phyloP scores from a whole-genome alignment of 2,797 vertebrate species.

The Falco peregrinus region DNA sequence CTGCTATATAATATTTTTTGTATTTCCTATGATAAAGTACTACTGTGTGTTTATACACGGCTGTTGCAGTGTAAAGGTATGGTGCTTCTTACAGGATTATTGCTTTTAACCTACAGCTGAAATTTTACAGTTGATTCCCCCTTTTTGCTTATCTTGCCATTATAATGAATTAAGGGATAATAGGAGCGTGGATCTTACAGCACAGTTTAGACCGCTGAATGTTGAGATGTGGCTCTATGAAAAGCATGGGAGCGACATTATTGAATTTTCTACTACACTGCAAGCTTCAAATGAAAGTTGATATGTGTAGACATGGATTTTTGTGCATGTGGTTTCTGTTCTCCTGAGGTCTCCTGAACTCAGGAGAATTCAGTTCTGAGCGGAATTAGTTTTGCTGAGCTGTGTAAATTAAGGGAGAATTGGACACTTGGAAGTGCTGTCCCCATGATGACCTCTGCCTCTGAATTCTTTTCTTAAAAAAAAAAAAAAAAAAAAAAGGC shows the following conservation, averaged over 20 bases:
- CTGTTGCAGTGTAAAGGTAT: accelerated
- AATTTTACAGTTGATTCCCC: background rate
- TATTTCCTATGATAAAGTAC: background rate
- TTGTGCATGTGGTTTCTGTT: background rate
- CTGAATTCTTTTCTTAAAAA: background rate
- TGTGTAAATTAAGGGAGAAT: background rate
- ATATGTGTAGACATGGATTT: background rate
- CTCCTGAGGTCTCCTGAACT: no score
- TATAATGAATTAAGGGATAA: background rate
- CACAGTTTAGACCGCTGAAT: accelerated
- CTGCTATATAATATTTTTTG: background rate
- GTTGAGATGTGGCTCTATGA: background rate
- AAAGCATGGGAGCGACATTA: background rate
- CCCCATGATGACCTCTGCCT: background rate
- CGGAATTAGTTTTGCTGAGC: background rate
- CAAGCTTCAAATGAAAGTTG: background rate
- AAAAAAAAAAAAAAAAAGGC: background rate
- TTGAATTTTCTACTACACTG: background rate
- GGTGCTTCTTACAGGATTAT: accelerated
- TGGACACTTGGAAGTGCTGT: background rate
- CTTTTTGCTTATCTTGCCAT: background rate
- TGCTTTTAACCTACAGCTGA: background rate
- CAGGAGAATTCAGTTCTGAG: background rate
- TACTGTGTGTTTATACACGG: background rate
- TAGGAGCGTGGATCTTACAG: background rate